Base-by-base conservation (phyloP, 2,888 invertebrate species). In the Argyresthia goedartella region DNA sequence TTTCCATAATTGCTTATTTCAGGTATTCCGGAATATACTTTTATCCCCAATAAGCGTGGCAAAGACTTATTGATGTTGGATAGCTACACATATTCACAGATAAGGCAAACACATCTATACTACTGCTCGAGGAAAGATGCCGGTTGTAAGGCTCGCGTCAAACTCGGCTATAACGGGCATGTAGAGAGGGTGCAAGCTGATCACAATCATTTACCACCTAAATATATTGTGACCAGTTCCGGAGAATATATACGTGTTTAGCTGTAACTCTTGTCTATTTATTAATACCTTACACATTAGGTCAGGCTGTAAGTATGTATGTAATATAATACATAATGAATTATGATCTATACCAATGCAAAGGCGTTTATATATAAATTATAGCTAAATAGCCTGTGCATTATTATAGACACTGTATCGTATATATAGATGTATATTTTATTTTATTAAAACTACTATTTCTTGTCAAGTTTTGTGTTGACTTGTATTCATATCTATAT, bases 71-170 rank as follows among this genome's bases (percentile, higher is more conserved):
- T 55, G 9, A 52, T 55, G 53, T 43, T 55, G 8, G 44, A 53
- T 9, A 47, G 53, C 0, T 53, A 43, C 35, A 55, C 55, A 1
- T 55, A 50, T 44, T 55, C 52, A 10, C 25, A 49, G 10, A 33
- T 10, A n/a, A 46, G 25, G 11, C 9, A n/a, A n/a, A 3, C 1
- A 11, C 2, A 33, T n/a, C 6, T n/a, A 6, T 46, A 16, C 25
- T 46, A 33, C 11, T 46, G 25, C 11, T 33, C 25, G n/a, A 46
- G 34, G 34, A 55, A 53, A 35, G 16, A 6, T 61, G 43, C 57
- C 53, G 59, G 58, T 0, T 63, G 60, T 43, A 57, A 53, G 42
- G 60, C 57, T 0, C 55, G 51, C 8, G 54, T 63, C 4, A 60
- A 57, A 42, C 43, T 60, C n/a, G 53, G 52, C 36, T 34, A 14